Evolutionary conservation across 2,888 invertebrate genomes (phyloP).

Genomic region (Exephanes ischioxanthus): DNA sequence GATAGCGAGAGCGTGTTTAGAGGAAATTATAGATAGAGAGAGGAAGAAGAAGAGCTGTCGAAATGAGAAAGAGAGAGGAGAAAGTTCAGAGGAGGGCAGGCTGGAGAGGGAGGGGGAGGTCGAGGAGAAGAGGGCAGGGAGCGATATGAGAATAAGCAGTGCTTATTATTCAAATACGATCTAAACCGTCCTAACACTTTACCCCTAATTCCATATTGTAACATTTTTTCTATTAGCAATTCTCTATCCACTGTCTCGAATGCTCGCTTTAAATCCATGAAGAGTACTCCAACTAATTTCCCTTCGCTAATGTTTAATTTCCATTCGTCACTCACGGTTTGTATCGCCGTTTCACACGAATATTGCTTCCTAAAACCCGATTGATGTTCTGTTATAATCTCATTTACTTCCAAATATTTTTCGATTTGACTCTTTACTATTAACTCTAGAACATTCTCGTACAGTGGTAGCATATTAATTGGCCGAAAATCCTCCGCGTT

Average conservation of each 20-base stretch:
- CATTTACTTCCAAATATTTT: slow-evolving; percentile 28
- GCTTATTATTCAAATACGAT: slow-evolving; percentile 50
- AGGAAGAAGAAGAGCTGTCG: too few relatives aligned
- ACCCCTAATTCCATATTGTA: slow-evolving; percentile 41
- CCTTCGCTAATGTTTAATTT: slow-evolving; percentile 46
- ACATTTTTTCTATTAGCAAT: slow-evolving; percentile 38
- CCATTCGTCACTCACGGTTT: slow-evolving; percentile 54
- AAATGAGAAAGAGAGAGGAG: too few relatives aligned
- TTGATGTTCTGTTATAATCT: slow-evolving; percentile 40
- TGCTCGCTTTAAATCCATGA: slow-evolving; percentile 63
- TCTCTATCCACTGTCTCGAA: slow-evolving; percentile 54
- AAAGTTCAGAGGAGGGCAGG: too few relatives aligned
- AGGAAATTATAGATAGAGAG: background rate
- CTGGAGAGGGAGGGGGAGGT: too few relatives aligned
- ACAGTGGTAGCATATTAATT: slow-evolving; percentile 49
- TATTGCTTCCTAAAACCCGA: slow-evolving; percentile 53
- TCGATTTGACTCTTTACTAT: slow-evolving; percentile 36
- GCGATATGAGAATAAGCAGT: too few relatives aligned
- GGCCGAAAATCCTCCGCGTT: slow-evolving; percentile 42
- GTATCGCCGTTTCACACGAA: slow-evolving; percentile 61
- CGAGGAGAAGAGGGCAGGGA: too few relatives aligned
- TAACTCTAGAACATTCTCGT: slow-evolving; percentile 50
- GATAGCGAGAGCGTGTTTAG: background rate
- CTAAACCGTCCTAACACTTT: slow-evolving; percentile 48
- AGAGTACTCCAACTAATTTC: slow-evolving; percentile 53